Conservation (phyloP, 2,888 invertebrate species). For the Luffia ferchaultella region DNA sequence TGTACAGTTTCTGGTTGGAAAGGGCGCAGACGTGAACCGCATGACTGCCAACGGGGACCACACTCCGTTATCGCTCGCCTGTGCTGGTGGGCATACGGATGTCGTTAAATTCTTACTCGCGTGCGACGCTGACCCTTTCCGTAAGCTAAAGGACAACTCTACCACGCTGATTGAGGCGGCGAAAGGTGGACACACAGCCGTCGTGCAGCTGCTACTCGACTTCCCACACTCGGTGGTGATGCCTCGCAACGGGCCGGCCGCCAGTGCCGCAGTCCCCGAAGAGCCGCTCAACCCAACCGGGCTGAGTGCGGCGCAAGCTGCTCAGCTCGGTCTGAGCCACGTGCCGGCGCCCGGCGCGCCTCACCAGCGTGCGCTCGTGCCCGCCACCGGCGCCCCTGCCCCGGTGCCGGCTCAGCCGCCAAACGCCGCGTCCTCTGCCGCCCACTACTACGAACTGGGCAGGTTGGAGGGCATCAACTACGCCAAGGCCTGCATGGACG, state of each 20-base stretch:
- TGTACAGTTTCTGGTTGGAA: conserved; percentile 92
- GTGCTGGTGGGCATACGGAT: conserved; percentile 93
- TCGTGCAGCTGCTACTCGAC: conserved; percentile 94
- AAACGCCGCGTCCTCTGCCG: conserved; percentile 20
- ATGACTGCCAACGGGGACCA: conserved; percentile 96
- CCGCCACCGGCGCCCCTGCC: conserved; percentile 25
- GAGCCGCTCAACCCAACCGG: conserved; percentile 16
- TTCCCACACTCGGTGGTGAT: conserved; percentile 89
- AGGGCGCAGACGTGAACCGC: conserved; percentile 64
- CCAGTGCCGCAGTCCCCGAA: conserved; percentile 28
- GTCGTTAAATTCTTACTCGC: conserved; percentile 92
- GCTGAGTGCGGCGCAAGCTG: conserved; percentile 49
- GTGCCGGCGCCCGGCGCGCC: conserved; percentile 40
- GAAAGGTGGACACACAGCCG: conserved; percentile 93
- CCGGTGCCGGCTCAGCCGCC: conserved; percentile 22
- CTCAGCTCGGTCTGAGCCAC: conserved; percentile 47
- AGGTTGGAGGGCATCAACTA: conserved; percentile 23
- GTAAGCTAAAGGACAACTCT: conserved; percentile 97
- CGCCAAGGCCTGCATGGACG: conserved; percentile 44
- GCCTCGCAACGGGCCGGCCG: conserved; percentile 51
- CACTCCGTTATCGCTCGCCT: conserved; percentile 95
- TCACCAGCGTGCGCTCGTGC: conserved; percentile 33
- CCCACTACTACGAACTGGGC: conserved; percentile 14
- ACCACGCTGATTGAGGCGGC: conserved; percentile 99
- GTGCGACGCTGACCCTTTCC: conserved; percentile 93